These are phyloP conservation scores for Octonoba sinensis DNA, from an alignment of 2,888 invertebrate genomes.

Conservation along the genomic window DNA sequence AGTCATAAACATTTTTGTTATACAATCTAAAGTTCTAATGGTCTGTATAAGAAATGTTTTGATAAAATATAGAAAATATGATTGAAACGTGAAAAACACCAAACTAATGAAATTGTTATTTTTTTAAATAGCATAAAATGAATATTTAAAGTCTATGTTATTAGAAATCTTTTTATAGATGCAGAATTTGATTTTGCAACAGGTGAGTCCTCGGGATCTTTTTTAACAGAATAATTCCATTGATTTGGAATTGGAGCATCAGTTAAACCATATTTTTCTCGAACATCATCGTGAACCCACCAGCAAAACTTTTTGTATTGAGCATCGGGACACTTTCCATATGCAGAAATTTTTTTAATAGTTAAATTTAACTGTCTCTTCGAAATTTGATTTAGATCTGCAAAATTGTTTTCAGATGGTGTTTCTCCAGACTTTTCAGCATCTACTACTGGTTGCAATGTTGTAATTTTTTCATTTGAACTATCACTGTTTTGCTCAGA, in stretches of 20 bases:
- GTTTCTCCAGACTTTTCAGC: background rate
- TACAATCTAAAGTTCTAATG: too few relatives aligned
- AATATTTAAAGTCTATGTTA: too few relatives aligned
- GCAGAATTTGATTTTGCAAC: constrained; percentile 9
- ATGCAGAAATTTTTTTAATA: constrained; percentile 77
- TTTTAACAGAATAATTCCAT: constrained; percentile 74
- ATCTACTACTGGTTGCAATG: background rate
- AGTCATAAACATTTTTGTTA: too few relatives aligned
- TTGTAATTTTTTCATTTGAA: background rate
- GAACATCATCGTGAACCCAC: constrained; percentile 76
- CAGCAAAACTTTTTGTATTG: constrained; percentile 77
- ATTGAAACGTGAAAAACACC: too few relatives aligned
- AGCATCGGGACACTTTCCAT: constrained; percentile 75
- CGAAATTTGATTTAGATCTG: constrained; percentile 30
- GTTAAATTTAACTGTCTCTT: constrained; percentile 39
- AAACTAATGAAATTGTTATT: too few relatives aligned
- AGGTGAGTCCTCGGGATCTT: constrained; percentile 11
- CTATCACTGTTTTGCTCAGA: constrained; percentile 40
- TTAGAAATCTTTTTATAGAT: constrained; percentile 41
- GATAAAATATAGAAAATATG: too few relatives aligned
- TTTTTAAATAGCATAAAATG: too few relatives aligned
- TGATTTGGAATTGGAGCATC: constrained; percentile 75
- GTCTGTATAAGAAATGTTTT: too few relatives aligned
- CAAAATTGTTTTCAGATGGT: background rate
- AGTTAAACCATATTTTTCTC: constrained; percentile 74